A percentile compares a stretch with the other conserved stretches of the same genome.
These are phyloP conservation scores for Coleophora deauratella DNA, from an alignment of 2,888 invertebrate genomes.

Conservation along the genomic window DNA sequence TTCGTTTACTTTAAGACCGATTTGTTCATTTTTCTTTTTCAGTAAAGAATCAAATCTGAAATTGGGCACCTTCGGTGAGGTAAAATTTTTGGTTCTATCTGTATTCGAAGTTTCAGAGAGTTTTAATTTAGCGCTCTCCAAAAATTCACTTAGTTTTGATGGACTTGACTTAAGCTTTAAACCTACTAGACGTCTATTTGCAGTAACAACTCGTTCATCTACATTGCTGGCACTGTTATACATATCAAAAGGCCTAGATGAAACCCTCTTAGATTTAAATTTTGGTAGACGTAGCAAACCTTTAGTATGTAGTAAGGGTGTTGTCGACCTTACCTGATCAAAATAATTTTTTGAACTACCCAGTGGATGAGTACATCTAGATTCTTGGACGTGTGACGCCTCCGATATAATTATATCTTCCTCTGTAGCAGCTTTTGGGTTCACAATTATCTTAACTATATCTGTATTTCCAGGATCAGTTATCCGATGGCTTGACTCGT, in stretches of 20 bases:
- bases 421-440: slow-evolving; percentile 21
- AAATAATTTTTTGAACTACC: slow-evolving; percentile 17
- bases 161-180: slow-evolving; percentile 19
- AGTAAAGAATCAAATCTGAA: too few species aligned
- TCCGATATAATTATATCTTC: slow-evolving; percentile 30
- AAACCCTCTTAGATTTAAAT: slow-evolving; percentile 14
- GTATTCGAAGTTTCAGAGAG: slow-evolving; percentile 2
- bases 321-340: slow-evolving; percentile 4
- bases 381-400: slow-evolving; percentile 40
- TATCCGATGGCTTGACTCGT: slow-evolving; percentile 22
- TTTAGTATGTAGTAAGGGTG: slow-evolving; percentile 24
- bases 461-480: slow-evolving; percentile 32
- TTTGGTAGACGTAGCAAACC: slow-evolving; percentile 23
- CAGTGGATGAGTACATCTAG: slow-evolving; percentile 34
- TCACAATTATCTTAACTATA: slow-evolving; percentile 42
- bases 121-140: too few species aligned
- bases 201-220: slow-evolving; percentile 24
- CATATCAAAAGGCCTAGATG: slow-evolving; percentile 28
- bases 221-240: slow-evolving; percentile 44
- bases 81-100: too few species aligned
- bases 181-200: slow-evolving; percentile 14
- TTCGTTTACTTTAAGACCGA: too few species aligned
- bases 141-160: not conserved
- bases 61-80: too few species aligned
- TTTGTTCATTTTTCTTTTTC: too few species aligned